phyloP scores from a whole-genome alignment of 2,113 vertebrate genomes.

The Panurus biarmicus region DNA sequence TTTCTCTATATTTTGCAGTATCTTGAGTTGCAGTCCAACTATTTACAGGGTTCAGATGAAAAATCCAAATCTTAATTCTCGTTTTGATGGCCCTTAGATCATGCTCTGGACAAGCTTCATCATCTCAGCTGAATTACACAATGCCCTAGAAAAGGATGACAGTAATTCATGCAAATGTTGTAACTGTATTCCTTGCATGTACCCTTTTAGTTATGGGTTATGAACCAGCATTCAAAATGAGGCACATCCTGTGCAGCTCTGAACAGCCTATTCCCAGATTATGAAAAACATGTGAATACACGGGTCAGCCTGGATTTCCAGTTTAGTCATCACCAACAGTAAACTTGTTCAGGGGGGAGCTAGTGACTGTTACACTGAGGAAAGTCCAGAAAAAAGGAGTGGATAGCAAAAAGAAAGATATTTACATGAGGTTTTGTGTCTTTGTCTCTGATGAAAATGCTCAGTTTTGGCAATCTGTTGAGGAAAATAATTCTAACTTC shows the following conservation, averaged over 20 bases:
- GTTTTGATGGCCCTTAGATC: neutral
- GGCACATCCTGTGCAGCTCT: slow-evolving; percentile 36
- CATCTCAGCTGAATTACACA: slow-evolving; percentile 38
- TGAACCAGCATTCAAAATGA: slow-evolving; percentile 26
- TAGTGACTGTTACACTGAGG: neutral
- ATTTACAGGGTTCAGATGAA: neutral
- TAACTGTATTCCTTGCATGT: neutral
- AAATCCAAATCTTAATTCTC: neutral
- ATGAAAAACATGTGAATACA: slow-evolving; percentile 21
- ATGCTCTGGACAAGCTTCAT: neutral
- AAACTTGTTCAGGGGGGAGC: neutral
- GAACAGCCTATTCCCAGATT: slow-evolving; percentile 9
- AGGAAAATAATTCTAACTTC: neutral
- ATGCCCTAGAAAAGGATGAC: slow-evolving; percentile 27
- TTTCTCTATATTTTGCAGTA: neutral
- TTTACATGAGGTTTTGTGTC: neutral
- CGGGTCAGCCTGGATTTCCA: neutral
- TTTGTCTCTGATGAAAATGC: neutral
- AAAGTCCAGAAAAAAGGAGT: neutral
- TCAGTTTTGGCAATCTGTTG: neutral
- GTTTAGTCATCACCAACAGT: neutral
- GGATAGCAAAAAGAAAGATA: neutral
- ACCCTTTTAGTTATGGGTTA: slow-evolving; percentile 27
- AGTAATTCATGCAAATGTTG: slow-evolving; percentile 22
- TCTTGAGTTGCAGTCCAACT: neutral